Evolutionary conservation across 2,888 invertebrate genomes (phyloP).

Genomic region (Metacarcinus magister): DNA sequence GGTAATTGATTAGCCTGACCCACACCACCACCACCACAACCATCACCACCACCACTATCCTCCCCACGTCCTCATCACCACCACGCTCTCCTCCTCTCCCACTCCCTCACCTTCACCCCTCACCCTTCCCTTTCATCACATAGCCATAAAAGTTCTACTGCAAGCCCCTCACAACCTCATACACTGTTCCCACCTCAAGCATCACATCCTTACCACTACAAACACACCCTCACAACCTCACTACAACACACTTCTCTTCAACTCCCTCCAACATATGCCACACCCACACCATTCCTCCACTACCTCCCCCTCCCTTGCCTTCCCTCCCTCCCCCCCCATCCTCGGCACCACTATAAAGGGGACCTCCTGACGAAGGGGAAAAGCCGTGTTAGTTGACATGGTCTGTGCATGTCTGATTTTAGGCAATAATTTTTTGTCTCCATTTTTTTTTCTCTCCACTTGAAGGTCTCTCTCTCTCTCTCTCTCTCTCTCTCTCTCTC

Average conservation of each 20-base stretch:
- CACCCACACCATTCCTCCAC: neutral
- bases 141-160: neutral
- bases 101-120: neutral
- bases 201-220: no score
- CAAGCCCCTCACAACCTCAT: no score
- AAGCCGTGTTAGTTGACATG: neutral
- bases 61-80: neutral
- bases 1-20: slow-evolving; percentile 36
- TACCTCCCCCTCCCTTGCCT: neutral
- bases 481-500: slow-evolving; percentile 32
- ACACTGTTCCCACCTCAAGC: no score
- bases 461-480: neutral
- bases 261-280: neutral
- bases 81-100: neutral
- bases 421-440: neutral
- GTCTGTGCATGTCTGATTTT: slow-evolving; percentile 6
- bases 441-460: neutral
- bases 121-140: neutral
- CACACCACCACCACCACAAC: slow-evolving; percentile 29
- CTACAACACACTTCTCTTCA: no score
- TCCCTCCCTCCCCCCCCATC: neutral
- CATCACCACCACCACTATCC: neutral
- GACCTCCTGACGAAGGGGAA: neutral
- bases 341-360: neutral
- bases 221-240: neutral